These are phyloP conservation scores for Galerucella calmariensis DNA, from an alignment of 2,888 invertebrate genomes.

Conservation along the genomic window DNA sequence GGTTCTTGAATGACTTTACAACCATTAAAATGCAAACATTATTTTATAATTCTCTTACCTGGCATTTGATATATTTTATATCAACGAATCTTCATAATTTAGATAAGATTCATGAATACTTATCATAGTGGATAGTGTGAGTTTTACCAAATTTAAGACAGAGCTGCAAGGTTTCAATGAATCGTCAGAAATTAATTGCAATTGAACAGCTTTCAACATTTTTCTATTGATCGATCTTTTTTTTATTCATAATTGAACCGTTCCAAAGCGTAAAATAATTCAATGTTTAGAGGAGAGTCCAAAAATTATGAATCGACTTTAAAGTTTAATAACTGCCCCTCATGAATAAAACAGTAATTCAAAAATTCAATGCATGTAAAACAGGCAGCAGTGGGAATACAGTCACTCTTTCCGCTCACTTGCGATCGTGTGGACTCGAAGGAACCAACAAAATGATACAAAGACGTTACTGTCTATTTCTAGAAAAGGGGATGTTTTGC, in stretches of 20 bases:
- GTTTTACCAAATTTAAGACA: not conserved
- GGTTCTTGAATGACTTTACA: constrained; percentile 7
- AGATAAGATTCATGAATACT: not conserved
- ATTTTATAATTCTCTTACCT: not conserved
- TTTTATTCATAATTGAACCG: not conserved
- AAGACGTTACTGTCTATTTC: constrained; percentile 10
- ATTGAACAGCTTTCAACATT: too few species aligned
- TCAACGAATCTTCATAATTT: not conserved
- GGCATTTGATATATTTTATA: not conserved
- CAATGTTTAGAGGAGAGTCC: constrained; percentile 17
- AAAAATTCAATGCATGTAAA: constrained; percentile 66
- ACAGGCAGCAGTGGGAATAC: constrained; percentile 50
- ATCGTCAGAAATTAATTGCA: too few species aligned
- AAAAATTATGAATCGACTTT: constrained; percentile 32
- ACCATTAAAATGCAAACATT: constrained; percentile 11
- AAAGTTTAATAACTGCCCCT: constrained; percentile 38
- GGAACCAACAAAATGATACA: constrained; percentile 58
- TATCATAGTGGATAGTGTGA: not conserved
- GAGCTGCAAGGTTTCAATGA: too few species aligned
- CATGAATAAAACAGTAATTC: constrained; percentile 50
- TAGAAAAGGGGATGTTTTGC: not conserved
- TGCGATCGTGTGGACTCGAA: constrained; percentile 47
- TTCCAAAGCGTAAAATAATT: constrained; percentile 10
- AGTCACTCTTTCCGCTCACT: constrained; percentile 29
- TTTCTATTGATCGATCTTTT: not conserved